Conservation (phyloP, 2,888 invertebrate genomes). For the Tubiluchus corallicola region DNA sequence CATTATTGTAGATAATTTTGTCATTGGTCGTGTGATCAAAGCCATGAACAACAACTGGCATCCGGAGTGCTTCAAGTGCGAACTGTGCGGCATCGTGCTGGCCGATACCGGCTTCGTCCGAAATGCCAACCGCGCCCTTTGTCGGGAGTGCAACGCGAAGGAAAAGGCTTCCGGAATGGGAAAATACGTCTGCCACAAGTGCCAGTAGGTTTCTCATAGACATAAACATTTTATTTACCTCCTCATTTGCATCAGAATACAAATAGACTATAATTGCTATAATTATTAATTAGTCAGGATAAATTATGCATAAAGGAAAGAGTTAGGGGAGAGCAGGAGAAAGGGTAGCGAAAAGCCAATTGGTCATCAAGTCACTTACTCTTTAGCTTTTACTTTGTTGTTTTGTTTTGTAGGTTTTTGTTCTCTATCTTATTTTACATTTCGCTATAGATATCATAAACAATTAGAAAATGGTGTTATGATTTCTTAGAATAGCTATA, state of each 20-base stretch:
- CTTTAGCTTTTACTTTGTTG: too few species aligned
- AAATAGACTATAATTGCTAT: too few species aligned
- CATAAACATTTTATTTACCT: too few species aligned
- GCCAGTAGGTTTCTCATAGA: slow-evolving; percentile 72
- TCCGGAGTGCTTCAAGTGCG: slow-evolving; percentile 89
- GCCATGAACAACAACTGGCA: slow-evolving; percentile 99
- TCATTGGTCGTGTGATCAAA: slow-evolving; percentile 98
- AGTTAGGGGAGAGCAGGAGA: background rate
- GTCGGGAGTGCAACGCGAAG: slow-evolving; percentile 87
- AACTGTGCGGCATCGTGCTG: slow-evolving; percentile 70
- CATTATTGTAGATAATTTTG: slow-evolving; percentile 55
- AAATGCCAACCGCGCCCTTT: slow-evolving; percentile 53
- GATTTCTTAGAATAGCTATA: too few species aligned
- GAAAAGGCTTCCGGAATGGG: slow-evolving; percentile 86
- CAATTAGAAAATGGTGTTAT: too few species aligned
- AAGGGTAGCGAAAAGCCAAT: slow-evolving; percentile 42
- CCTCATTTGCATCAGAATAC: too few species aligned
- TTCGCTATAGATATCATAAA: too few species aligned
- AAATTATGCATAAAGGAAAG: too few species aligned
- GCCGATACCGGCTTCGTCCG: slow-evolving; percentile 90
- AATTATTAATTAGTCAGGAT: too few species aligned
- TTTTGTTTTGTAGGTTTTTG: too few species aligned
- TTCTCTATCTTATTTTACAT: too few species aligned
- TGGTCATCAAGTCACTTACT: too few species aligned
- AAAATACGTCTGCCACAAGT: slow-evolving; percentile 93